Conservation (phyloP, 2,113 vertebrate genomes). For the Mungos mungo region DNA sequence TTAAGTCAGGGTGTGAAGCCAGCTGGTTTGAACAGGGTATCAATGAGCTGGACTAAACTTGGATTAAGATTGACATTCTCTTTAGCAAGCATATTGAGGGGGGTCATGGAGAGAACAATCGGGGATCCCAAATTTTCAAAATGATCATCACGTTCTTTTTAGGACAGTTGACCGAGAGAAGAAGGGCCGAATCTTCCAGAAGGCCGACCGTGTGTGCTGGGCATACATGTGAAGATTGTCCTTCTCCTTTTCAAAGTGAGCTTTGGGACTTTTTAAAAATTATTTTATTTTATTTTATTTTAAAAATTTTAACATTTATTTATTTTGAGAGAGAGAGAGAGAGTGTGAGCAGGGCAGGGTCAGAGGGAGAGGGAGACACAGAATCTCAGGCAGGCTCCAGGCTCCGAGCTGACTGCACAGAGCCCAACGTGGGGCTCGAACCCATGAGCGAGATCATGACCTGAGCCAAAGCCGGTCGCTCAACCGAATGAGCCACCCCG, state of each 20-base stretch:
- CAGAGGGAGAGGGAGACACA: too few relatives aligned
- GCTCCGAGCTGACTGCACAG: not conserved
- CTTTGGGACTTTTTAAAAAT: not conserved
- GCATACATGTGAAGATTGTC: not conserved
- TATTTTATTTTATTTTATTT: too few relatives aligned
- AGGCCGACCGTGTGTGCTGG: not conserved
- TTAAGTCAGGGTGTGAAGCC: not conserved
- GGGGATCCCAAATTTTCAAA: not conserved
- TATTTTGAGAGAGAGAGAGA: too few relatives aligned
- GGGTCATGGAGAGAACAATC: not conserved
- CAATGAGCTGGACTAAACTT: not conserved
- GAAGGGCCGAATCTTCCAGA: not conserved
- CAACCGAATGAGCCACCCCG: too few relatives aligned
- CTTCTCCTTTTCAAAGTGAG: not conserved
- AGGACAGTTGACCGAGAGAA: not conserved
- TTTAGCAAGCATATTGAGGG: not conserved
- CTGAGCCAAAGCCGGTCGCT: too few relatives aligned
- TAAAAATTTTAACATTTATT: too few relatives aligned
- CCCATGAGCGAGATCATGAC: too few relatives aligned
- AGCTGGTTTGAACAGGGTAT: not conserved
- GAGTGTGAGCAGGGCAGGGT: too few relatives aligned
- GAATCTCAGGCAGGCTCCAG: too few relatives aligned
- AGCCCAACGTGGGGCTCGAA: too few relatives aligned
- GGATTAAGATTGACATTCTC: not conserved
- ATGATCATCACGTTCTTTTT: not conserved